Conservation (phyloP, 2,113 vertebrate species). For the Myodes glareolus region DNA sequence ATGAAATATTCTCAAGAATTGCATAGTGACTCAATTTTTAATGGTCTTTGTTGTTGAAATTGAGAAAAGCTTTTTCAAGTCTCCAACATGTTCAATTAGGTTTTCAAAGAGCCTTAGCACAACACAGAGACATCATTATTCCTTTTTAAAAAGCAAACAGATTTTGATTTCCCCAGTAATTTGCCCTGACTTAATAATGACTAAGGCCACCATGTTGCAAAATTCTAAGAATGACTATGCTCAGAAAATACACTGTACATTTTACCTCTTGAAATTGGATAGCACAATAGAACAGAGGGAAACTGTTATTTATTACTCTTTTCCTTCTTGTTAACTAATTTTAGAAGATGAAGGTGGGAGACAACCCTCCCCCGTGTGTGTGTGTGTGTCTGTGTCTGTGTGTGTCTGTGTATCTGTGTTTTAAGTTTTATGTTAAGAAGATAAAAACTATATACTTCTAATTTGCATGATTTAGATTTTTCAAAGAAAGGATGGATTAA, state of each 20-base stretch:
- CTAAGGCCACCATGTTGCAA: slow-evolving; percentile 38
- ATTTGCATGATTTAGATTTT: slow-evolving; percentile 51
- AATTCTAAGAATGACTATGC: background rate
- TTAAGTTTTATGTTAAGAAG: background rate
- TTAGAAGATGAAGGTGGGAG: slow-evolving; percentile 22
- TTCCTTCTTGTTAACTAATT: slow-evolving; percentile 54
- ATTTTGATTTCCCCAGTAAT: slow-evolving; percentile 56
- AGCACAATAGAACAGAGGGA: background rate
- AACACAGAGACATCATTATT: slow-evolving; percentile 37
- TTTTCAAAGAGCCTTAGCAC: slow-evolving; percentile 56
- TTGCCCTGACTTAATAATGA: slow-evolving; percentile 45
- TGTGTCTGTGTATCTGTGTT: background rate
- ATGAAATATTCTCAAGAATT: slow-evolving; percentile 61
- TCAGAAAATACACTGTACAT: slow-evolving; percentile 45
- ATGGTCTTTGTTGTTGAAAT: slow-evolving; percentile 53
- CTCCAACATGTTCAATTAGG: slow-evolving; percentile 32
- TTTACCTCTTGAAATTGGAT: background rate
- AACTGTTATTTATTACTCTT: slow-evolving; percentile 19
- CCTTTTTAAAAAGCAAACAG: slow-evolving; percentile 19
- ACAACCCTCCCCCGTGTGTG: background rate
- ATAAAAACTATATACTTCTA: background rate
- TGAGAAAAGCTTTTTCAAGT: slow-evolving; percentile 53
- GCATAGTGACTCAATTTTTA: slow-evolving; percentile 54
- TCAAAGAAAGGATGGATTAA: slow-evolving; percentile 56
- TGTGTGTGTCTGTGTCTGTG: background rate